Evolutionary conservation across 2,797 vertebrate genomes (phyloP), one percentile per base, ranked within the genome.

Genomic region (Bradypodion pumilum): DNA sequence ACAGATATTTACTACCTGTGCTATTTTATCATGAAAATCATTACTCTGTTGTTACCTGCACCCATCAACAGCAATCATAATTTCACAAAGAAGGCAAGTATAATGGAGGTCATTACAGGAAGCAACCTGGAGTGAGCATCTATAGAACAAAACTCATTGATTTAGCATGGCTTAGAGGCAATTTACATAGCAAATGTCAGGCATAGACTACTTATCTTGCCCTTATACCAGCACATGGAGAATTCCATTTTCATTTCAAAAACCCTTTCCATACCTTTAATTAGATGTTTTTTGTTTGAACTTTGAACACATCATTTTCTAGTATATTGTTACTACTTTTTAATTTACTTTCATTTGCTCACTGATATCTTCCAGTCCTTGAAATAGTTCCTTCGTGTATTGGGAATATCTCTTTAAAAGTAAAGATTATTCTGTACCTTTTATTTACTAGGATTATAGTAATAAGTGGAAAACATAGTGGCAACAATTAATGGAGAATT

Each of bases 31-130:
- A 83, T 0, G 65, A 93, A 94, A 94, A 91, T 94, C 94, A 94
- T 92, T 85, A 81, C 92, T 86, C 93, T 89, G 85, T 94, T 92
- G 93, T 90, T 90, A 89, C 88, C 83, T 91, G 80, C 94, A 94
- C 92, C 92, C 85, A 93, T 92, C 94, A 92, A 94, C 93, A 92
- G 95, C 93, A 94, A 93, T 93, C 94, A 95, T 95, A 94, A 94
- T 93, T 95, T 92, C 94, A 94, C 94, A 95, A 87, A 85, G 89
- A 96, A 94, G 95, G 93, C 92, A 94, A 95, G 92, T 91, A 93
- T 96, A 95, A 96, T 95, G 96, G 95, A 94, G 95, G 94, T 95
- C 95, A 95, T 94, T 95, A 94, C 78, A 91, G 87, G 85, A 91
- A 93, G 92, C 93, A 94, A 90, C 91, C 93, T 90, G 92, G 93